phyloP scores from a whole-genome alignment of 2,113 vertebrate species.

The Rhipidura dahli region DNA sequence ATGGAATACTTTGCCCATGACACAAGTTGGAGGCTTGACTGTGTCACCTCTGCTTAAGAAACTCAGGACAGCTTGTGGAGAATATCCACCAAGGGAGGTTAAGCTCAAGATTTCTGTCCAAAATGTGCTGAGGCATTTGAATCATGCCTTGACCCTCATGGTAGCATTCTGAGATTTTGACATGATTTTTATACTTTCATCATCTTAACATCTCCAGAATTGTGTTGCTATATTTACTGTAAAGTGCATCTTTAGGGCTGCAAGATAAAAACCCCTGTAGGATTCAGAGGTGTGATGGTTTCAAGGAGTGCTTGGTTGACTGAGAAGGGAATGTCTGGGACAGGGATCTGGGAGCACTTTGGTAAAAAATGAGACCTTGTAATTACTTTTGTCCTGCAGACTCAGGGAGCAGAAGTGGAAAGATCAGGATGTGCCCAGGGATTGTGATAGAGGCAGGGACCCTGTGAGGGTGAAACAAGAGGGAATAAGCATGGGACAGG shows the following conservation, averaged over 20 bases:
- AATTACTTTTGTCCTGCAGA: background rate
- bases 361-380: background rate
- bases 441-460: background rate
- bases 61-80: background rate
- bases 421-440: background rate
- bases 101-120: background rate
- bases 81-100: background rate
- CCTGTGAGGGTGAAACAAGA: background rate
- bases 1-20: background rate
- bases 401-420: background rate
- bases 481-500: rapidly evolving
- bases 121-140: background rate
- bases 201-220: background rate
- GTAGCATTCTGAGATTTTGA: background rate
- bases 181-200: background rate
- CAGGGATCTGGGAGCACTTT: background rate
- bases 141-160: background rate
- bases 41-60: background rate
- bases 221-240: background rate
- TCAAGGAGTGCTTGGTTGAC: background rate
- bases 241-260: background rate
- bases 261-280: background rate
- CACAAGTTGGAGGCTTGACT: background rate
- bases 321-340: background rate
- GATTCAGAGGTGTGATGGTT: background rate